These are phyloP conservation scores for Scomber scombrus DNA, from an alignment of 2,113 vertebrate genomes.

Conservation along the genomic window DNA sequence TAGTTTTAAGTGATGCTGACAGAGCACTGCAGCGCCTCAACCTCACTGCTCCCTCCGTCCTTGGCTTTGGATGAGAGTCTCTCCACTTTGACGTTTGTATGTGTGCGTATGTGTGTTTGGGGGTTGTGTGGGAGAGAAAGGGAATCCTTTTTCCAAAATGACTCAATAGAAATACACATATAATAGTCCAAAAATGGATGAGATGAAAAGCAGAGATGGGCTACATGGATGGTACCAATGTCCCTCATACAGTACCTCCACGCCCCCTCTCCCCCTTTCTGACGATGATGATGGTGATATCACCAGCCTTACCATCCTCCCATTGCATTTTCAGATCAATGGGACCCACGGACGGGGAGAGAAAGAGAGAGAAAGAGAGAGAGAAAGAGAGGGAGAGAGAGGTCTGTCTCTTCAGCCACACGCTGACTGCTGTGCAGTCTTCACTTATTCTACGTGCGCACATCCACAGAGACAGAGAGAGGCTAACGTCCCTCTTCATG, in stretches of 20 bases:
- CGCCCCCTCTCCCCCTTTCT: constrained; percentile 11
- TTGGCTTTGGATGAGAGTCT: constrained; percentile 33
- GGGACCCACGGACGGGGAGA: constrained; percentile 50
- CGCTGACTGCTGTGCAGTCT: constrained; percentile 69
- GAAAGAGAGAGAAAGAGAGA: constrained; percentile 12
- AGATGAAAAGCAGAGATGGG: constrained; percentile 45
- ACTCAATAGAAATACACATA: constrained; percentile 22
- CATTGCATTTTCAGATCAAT: constrained; percentile 73
- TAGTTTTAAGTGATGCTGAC: constrained; percentile 10
- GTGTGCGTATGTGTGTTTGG: not conserved
- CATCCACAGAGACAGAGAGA: constrained; percentile 36
- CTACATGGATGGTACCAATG: constrained; percentile 52
- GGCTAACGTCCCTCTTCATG: constrained; percentile 2
- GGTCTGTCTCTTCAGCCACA: constrained; percentile 66
- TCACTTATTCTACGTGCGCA: constrained; percentile 62
- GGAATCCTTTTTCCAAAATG: constrained; percentile 43
- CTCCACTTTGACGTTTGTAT: not conserved
- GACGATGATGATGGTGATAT: constrained; percentile 46
- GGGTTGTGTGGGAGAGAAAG: not conserved
- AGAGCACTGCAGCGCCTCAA: constrained; percentile 36
- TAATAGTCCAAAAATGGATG: constrained; percentile 19
- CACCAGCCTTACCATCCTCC: constrained; percentile 46
- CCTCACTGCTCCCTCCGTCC: constrained; percentile 32
- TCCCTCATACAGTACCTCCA: constrained; percentile 31
- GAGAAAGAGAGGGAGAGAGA: constrained; percentile 25